phyloP scores from a whole-genome alignment of 53 echinoderm and acorn worm species.

The Henricia sp. region DNA sequence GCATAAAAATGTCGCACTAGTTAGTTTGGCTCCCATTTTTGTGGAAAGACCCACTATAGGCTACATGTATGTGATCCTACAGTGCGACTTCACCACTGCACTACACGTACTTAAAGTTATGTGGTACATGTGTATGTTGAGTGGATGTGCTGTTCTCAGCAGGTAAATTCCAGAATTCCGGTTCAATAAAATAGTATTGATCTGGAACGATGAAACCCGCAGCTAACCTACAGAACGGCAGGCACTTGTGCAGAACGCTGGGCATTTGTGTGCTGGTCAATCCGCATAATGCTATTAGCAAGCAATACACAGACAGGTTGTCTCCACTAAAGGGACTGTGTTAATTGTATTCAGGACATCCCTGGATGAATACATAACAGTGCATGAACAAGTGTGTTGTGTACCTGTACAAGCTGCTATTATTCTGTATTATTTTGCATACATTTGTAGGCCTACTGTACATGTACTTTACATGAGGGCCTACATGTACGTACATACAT shows the following conservation, averaged over 20 bases:
- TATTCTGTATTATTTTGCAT: no score
- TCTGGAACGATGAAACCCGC: not conserved
- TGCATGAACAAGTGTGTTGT: not conserved
- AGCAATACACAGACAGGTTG: conserved; percentile 25
- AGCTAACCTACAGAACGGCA: not conserved
- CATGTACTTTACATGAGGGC: not conserved
- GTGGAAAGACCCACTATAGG: no score
- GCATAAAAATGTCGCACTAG: no score
- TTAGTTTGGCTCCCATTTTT: no score
- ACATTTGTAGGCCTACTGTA: not conserved
- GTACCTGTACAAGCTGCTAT: not conserved
- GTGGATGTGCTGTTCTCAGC: conserved; percentile 7
- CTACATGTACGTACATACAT: not conserved
- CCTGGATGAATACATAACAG: not conserved
- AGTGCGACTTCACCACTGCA: not conserved
- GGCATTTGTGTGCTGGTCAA: conserved; percentile 28
- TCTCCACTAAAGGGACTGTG: conserved; percentile 15
- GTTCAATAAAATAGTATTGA: conserved; percentile 46
- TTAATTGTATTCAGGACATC: no score
- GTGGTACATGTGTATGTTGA: conserved; percentile 1
- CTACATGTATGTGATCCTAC: no score
- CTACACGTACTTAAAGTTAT: not conserved
- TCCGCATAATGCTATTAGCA: conserved; percentile 38
- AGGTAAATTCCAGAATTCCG: conserved; percentile 20
- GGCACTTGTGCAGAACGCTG: conserved; percentile 17